Evolutionary conservation across 2,888 invertebrate genomes (phyloP), one percentile per base, ranked within the genome.

Genomic region (Calephelis perditalis): DNA sequence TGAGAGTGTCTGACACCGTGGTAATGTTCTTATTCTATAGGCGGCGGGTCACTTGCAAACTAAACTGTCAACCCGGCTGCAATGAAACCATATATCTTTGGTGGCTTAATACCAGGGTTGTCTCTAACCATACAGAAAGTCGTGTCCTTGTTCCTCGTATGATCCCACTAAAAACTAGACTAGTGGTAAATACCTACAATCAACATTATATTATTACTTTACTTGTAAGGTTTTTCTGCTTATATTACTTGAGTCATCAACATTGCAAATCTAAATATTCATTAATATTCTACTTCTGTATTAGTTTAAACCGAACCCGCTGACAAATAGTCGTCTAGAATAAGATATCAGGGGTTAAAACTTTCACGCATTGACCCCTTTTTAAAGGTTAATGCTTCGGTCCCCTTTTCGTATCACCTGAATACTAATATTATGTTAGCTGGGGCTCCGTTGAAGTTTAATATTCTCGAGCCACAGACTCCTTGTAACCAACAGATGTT

Each of bases 321-420:
- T 68, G 76, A 77, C 77, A 81, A 84, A 82, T 81, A 77, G 78
- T 74, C 74, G 78, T 70, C 73, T 75, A 77, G 88, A 87, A 87
- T 88, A 87, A 85, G 81, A 80, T 86, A 88, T 86, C 79, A 86
- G 84, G 84, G 84, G 81, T 78, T 78, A 80, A 71, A 82, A 87
- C 80, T 88, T 73, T 85, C 81, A 86, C 85, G 83, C 86, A 82
- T 82, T 83, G 88, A 88, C 86, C 88, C 85, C 86, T 87, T 88
- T 88, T 88, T 81, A 87, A 86, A 86, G 86, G 86, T 87, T 86
- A 87, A 88, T 86, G 81, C 79, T 77, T 80, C 75, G 75, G 75
- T 79, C 75, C 76, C 73, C 74, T 73, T 76, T 70, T 68, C 68
- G 68, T 77, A 73, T 77, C 78, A 83, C 83, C 83, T 81, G 88